A percentile compares a stretch with the other conserved stretches of the same genome.
These are phyloP conservation scores for Scortum barcoo DNA, from an alignment of 2,113 vertebrate species.

Conservation along the genomic window DNA sequence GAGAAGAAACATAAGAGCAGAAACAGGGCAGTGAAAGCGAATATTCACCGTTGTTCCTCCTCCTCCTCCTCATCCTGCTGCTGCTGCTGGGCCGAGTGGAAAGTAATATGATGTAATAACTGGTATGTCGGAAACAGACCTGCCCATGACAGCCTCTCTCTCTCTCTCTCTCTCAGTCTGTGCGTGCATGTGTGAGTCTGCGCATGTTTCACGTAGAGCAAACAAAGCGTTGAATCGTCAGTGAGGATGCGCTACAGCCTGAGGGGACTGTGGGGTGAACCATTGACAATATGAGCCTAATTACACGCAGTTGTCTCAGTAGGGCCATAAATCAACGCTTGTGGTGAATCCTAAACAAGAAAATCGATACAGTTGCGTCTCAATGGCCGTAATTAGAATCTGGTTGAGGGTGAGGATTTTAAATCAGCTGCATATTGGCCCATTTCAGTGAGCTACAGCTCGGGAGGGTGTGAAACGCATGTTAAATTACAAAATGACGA, in stretches of 20 bases:
- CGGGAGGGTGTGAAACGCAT: constrained; percentile 29
- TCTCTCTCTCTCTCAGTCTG: too few species aligned
- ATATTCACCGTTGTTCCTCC: constrained; percentile 58
- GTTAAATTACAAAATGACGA: constrained; percentile 21
- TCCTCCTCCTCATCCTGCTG: too few species aligned
- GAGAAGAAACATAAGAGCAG: constrained; percentile 46
- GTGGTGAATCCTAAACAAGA: constrained; percentile 62
- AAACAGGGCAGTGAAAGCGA: constrained; percentile 62
- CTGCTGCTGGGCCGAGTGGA: constrained; percentile 67
- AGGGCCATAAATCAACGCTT: constrained; percentile 62
- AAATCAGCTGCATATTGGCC: constrained; percentile 31
- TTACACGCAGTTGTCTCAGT: constrained; percentile 64
- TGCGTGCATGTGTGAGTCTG: background rate
- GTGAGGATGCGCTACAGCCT: constrained; percentile 13
- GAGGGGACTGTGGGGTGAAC: constrained; percentile 22
- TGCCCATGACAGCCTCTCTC: constrained; percentile 43
- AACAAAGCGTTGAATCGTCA: constrained; percentile 38
- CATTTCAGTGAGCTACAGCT: background rate
- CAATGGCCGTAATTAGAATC: constrained; percentile 56
- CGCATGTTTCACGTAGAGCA: background rate
- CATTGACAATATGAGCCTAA: constrained; percentile 62
- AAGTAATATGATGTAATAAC: constrained; percentile 79
- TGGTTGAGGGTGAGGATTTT: constrained; percentile 35
- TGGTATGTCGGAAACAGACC: constrained; percentile 63
- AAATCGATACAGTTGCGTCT: constrained; percentile 70